phyloP scores from a whole-genome alignment of 2,797 vertebrate genomes.

The Diplodus sargus region DNA sequence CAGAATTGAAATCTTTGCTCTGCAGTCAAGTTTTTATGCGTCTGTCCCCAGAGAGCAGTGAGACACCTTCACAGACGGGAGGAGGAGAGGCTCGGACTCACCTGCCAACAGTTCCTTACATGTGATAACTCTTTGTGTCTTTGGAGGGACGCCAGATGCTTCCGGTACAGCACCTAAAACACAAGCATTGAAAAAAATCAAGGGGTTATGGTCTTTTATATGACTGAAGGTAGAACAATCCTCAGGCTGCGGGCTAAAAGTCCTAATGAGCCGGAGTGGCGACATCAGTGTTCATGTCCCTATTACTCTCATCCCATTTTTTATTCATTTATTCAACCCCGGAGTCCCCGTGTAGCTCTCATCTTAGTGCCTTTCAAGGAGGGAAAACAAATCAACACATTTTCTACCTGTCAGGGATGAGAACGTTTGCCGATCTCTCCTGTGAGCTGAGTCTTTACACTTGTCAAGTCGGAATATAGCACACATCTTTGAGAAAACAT shows the following conservation, averaged over 20 bases:
- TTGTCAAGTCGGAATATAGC: conserved; percentile 54
- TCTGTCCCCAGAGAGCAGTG: conserved; percentile 49
- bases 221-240: background rate
- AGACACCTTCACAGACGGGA: conserved; percentile 33
- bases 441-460: conserved; percentile 66
- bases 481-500: conserved; percentile 37
- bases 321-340: conserved; percentile 48
- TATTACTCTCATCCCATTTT: conserved; percentile 32
- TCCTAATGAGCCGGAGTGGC: conserved; percentile 39
- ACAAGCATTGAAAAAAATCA: conserved; percentile 39
- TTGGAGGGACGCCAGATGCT: conserved; percentile 53
- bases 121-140: conserved; percentile 52
- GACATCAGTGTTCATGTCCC: conserved; percentile 37
- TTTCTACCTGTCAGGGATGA: conserved; percentile 66
- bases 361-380: conserved; percentile 47
- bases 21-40: conserved; percentile 50
- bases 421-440: conserved; percentile 47
- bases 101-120: conserved; percentile 40
- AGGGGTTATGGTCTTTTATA: conserved; percentile 41
- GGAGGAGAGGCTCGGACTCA: conserved; percentile 24
- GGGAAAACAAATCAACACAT: conserved; percentile 66
- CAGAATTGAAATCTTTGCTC: conserved; percentile 49
- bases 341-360: conserved; percentile 32
- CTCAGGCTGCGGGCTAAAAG: conserved; percentile 21
- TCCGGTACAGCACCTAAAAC: conserved; percentile 45